Percentiles rank a stretch among this genome's conserved stretches.
Conservation (phyloP, 2,113 vertebrate genomes). For the Gallinago jamesoni region DNA sequence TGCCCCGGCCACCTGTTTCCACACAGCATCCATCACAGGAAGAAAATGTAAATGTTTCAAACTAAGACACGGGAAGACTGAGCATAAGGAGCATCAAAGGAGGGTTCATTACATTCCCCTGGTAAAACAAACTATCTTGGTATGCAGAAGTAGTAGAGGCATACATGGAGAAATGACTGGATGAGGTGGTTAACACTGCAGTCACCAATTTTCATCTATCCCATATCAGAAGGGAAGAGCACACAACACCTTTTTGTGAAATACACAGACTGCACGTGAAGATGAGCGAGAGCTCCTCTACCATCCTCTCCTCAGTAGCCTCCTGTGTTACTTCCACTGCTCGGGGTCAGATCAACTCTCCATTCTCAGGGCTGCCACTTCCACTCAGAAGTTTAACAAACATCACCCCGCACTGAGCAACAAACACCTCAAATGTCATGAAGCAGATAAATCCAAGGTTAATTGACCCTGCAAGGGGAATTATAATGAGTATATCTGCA, state of each 20-base stretch:
- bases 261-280: neutral
- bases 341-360: neutral
- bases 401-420: neutral
- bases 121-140: neutral
- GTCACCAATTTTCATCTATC: neutral
- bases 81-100: neutral
- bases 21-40: neutral
- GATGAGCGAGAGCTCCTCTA: neutral
- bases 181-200: neutral
- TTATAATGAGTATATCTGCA: neutral
- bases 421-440: neutral
- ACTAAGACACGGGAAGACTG: neutral
- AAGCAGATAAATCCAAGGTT: neutral
- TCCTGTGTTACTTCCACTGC: neutral
- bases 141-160: neutral
- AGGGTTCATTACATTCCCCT: neutral
- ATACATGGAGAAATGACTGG: rapidly evolving
- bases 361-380: neutral
- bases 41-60: neutral
- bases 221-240: neutral
- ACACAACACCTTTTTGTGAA: neutral
- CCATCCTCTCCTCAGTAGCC: rapidly evolving
- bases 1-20: neutral
- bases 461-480: neutral
- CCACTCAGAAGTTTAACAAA: neutral